Evolutionary conservation across 2,888 invertebrate species (phyloP), one percentile per base, ranked within the genome.

Genomic region (Xestobium rufovillosum): DNA sequence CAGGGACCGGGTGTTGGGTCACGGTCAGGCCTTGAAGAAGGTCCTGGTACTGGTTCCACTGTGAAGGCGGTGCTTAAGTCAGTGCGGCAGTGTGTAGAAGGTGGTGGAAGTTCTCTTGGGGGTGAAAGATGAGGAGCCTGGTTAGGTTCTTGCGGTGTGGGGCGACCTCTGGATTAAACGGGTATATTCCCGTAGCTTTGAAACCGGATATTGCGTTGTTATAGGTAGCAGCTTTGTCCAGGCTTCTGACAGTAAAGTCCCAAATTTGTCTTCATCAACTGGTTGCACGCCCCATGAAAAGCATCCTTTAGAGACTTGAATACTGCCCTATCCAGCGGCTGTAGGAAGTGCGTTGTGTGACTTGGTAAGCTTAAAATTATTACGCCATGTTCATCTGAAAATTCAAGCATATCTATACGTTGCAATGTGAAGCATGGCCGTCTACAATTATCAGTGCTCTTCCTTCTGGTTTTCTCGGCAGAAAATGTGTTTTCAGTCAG

Each of bases 391-490:
- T 19, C 23, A 19, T 19, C 23, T 6, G 6, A 19, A 19, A 19
- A 8, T 19, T n/a, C 6, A 19, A n/a, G n/a, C n/a, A n/a, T n/a
- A 19, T 19, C 6, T 19, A 8, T n/a, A 19, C 23, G 23, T 19
- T 19, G 23, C 23, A 19, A 19, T 19, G 23, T 19, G 23, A 19
- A 19, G 23, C 23, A n/a, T 19, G 23, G 23, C 23, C 23, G 23
- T 19, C 23, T 6, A 19, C 23, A 19, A 19, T 19, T 19, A 19
- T 6, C 23, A 19, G 23, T 19, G 23, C 23, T 19, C n/a, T 19
- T 19, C 23, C 23, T 6, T 19, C 23, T 19, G 23, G 23, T 19
- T 19, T 19, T 19, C 23, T 19, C 23, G 23, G 23, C 23, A 19
- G n/a, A 19, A 19, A 19, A 19, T 19, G 23, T 19, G 23, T 19